A percentile compares a stretch with the other conserved stretches of the same genome.
These are phyloP conservation scores for Encarsia formosa DNA, from an alignment of 2,888 invertebrate species.

Conservation along the genomic window DNA sequence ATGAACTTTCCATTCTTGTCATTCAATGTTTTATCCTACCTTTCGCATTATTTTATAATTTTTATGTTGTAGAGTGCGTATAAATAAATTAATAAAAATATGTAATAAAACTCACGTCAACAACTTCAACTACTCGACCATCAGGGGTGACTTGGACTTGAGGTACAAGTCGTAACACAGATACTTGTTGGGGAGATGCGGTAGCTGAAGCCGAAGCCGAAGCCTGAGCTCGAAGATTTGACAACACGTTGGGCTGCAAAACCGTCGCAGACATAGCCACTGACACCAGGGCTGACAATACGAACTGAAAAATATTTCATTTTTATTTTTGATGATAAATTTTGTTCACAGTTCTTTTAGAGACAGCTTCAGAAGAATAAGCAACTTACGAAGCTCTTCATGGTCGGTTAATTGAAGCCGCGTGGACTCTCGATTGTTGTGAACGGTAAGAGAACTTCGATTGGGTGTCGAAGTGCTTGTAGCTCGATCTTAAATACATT, in stretches of 20 bases:
- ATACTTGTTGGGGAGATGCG: slow-evolving; percentile 37
- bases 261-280: slow-evolving; percentile 32
- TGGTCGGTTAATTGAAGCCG: slow-evolving; percentile 9
- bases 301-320: slow-evolving; percentile 6
- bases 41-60: too few relatives aligned
- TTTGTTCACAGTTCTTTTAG: background rate
- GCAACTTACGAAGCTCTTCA: slow-evolving; percentile 40
- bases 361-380: background rate
- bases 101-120: slow-evolving; percentile 35
- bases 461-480: background rate
- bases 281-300: slow-evolving; percentile 33
- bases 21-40: too few relatives aligned
- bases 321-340: background rate
- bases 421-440: background rate
- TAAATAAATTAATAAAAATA: too few relatives aligned
- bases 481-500: slow-evolving; percentile 22
- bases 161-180: slow-evolving; percentile 32
- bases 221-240: slow-evolving; percentile 4
- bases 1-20: too few relatives aligned
- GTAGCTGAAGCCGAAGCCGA: slow-evolving; percentile 28
- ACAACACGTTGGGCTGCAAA: slow-evolving; percentile 16
- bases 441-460: background rate
- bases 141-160: slow-evolving; percentile 39
- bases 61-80: too few relatives aligned
- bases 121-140: slow-evolving; percentile 43